Base-by-base conservation (phyloP, 2,888 invertebrate genomes). In the Platerodrilus igneus region DNA sequence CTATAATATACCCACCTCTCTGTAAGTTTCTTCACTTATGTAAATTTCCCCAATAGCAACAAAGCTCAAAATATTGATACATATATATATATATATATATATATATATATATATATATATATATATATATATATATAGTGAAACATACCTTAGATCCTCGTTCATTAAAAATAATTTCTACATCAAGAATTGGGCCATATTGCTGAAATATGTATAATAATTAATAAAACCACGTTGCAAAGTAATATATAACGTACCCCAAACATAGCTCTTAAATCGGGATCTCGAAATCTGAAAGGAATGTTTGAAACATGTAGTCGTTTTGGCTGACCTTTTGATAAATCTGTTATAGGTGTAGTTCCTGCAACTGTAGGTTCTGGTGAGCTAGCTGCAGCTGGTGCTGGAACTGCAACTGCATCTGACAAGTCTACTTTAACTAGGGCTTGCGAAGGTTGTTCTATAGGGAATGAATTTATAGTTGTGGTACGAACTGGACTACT, bases 151-250 rank as follows among this genome's bases (percentile, higher is more conserved):
- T 99, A 62, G 96, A 96, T 72, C 97, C 99, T 60, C 97, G 81
- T 77, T 99, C 97, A 75, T 99, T 99, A 81, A 97, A 99, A 72
- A 97, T 97, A 66, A 97, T 99, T 83, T 99, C 97, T 73, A 96
- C 97, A 76, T 97, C 97, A 72, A 96, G 81, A 70, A 99, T 97
- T 65, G 88, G 85, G 69, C 97, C 97, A 77, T 90, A 97, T 86
- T 95, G 94, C 93, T 95, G 81, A 67, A 84, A 82, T 69, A 66
- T 62, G n/a, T n/a, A 9, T 3, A 19, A 2, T 14, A n/a, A 30
- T 6, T 6, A 6, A 30, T 2, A 14, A 1, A 7, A 10, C 2
- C 5, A 29, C 8, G 9, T 10, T 25, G n/a, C 21, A 37, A 42
- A 39, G 40, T 21, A 40, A 52, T n/a, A n/a, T n/a, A n/a, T n/a